Percentiles rank a stretch among this genome's conserved stretches.
phyloP scores from a whole-genome alignment of 2,888 invertebrate genomes.

The Chironomus tentans region DNA sequence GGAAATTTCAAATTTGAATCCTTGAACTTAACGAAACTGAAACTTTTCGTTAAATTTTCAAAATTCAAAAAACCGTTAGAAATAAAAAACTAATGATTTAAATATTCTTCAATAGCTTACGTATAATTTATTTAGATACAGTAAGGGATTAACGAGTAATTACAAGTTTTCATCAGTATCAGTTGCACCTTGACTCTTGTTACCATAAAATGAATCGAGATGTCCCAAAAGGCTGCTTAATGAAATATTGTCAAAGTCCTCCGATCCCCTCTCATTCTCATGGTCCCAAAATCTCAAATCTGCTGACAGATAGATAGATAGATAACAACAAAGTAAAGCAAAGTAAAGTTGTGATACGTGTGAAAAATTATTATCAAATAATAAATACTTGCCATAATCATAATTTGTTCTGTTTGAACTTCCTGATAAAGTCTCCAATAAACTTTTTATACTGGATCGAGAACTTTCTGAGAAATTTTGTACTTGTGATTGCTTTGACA shows the following conservation, averaged over 20 bases:
- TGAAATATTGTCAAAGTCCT: conserved; percentile 73
- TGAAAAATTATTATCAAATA: neutral
- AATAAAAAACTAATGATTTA: too few relatives aligned
- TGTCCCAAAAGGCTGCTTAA: conserved; percentile 76
- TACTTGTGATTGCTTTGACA: neutral
- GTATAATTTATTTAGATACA: too few relatives aligned
- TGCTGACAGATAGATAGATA: neutral
- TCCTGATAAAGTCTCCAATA: conserved; percentile 14
- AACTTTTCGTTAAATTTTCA: too few relatives aligned
- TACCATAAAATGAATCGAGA: conserved; percentile 53
- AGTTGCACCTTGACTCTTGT: conserved; percentile 29
- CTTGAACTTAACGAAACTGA: too few relatives aligned
- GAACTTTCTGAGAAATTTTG: conserved; percentile 9
- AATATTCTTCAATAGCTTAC: too few relatives aligned
- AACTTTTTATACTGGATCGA: conserved; percentile 17
- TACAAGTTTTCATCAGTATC: neutral
- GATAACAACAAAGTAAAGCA: neutral
- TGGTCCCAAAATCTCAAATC: neutral
- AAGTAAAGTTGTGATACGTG: too few relatives aligned
- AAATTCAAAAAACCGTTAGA: too few relatives aligned
- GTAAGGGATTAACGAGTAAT: too few relatives aligned
- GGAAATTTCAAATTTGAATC: too few relatives aligned
- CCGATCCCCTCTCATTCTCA: neutral
- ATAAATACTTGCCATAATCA: neutral
- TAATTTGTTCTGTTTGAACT: neutral